Percentiles rank a stretch among this genome's conserved stretches.
These are phyloP conservation scores for Syngnathus typhle DNA, from an alignment of 2,113 vertebrate genomes.

Conservation along the genomic window DNA sequence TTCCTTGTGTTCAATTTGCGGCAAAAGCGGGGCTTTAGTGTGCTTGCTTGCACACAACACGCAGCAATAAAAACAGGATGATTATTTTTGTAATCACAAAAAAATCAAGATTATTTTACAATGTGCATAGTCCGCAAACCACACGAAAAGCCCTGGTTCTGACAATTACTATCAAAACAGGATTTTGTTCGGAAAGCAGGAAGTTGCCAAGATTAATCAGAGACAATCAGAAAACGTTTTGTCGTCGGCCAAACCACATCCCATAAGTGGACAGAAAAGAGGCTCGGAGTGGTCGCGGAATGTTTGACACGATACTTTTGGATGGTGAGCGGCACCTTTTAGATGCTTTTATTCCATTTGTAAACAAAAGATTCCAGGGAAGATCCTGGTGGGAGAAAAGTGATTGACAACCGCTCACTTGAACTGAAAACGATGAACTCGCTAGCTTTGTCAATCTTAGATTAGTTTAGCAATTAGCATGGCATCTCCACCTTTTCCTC, in stretches of 20 bases:
- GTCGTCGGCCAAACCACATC: conserved; percentile 51
- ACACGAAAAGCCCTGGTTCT: conserved; percentile 32
- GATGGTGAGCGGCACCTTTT: conserved; percentile 4
- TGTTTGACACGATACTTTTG: conserved; percentile 24
- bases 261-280: conserved; percentile 45
- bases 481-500: too few species aligned
- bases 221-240: conserved; percentile 29
- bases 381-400: neutral
- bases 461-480: too few species aligned
- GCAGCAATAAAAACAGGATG: neutral
- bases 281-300: conserved; percentile 27
- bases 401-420: neutral
- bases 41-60: neutral
- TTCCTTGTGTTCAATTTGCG: neutral
- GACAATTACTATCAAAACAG: conserved; percentile 49
- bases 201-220: conserved; percentile 52
- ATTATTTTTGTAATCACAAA: neutral
- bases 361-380: neutral
- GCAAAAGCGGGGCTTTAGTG: neutral
- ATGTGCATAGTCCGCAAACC: conserved; percentile 35
- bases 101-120: conserved; percentile 28
- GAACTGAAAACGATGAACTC: too few species aligned
- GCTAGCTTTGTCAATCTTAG: too few species aligned
- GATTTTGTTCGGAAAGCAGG: conserved; percentile 38
- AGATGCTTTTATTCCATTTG: neutral